These are phyloP conservation scores for Nomada fucata DNA, from an alignment of 2,888 invertebrate species.

Conservation along the genomic window DNA sequence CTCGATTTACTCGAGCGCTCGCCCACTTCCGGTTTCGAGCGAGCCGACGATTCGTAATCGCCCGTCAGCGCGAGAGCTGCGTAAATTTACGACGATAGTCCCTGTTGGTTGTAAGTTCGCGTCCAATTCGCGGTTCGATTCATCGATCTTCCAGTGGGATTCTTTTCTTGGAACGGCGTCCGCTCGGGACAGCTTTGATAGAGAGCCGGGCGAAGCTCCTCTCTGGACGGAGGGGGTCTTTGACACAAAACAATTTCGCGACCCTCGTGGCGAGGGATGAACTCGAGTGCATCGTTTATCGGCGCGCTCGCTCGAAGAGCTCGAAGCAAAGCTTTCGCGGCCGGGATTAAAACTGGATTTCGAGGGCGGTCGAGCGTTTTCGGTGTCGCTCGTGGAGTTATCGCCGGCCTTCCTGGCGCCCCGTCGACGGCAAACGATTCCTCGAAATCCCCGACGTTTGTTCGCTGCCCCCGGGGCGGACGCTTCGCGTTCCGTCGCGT, in stretches of 20 bases:
- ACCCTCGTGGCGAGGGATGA: background rate
- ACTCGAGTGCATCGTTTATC: conserved; percentile 14
- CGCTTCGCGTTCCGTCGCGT: background rate
- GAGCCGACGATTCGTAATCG: too few species aligned
- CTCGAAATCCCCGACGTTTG: too few species aligned
- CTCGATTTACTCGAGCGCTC: too few species aligned
- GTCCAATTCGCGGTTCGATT: background rate
- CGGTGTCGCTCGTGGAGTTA: background rate
- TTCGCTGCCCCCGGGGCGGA: background rate
- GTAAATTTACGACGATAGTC: background rate
- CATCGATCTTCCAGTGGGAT: background rate
- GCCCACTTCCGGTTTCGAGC: too few species aligned
- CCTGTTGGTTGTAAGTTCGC: background rate
- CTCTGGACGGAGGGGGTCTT: background rate
- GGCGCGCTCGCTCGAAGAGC: background rate
- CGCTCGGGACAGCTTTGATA: background rate
- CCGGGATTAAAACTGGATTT: background rate
- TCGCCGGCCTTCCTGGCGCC: too few species aligned
- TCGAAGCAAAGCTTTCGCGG: background rate
- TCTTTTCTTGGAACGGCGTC: background rate
- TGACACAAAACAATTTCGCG: background rate
- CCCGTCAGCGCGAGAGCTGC: background rate
- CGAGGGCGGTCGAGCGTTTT: background rate
- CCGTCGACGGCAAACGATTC: too few species aligned
- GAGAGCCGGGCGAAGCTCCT: background rate